A percentile compares a stretch with the other conserved stretches of the same genome.
phyloP scores from a whole-genome alignment of 1,140 invertebrate species.

The Meloidogyne chitwoodi region DNA sequence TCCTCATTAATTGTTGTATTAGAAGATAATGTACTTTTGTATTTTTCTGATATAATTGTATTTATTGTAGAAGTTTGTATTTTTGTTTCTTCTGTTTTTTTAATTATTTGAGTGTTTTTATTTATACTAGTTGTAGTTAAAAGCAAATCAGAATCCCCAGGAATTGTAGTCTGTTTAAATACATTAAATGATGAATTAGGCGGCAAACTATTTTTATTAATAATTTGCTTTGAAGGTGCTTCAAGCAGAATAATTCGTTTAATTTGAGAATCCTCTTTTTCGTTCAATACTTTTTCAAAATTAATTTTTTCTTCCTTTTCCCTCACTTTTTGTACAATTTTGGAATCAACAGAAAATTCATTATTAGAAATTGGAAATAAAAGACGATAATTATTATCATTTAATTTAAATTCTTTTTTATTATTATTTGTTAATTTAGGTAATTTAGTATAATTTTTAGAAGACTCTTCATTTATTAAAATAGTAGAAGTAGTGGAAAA shows the following conservation, averaged over 20 bases:
- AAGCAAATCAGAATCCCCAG: no score
- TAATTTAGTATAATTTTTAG: no score
- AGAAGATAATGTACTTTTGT: background rate
- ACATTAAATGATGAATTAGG: no score
- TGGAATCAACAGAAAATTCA: background rate
- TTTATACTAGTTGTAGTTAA: background rate
- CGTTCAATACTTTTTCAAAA: background rate
- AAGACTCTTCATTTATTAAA: no score
- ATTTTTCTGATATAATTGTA: background rate
- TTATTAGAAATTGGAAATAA: background rate
- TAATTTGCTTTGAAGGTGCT: background rate
- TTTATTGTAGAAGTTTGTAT: background rate
- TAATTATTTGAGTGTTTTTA: background rate
- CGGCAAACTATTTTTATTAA: no score
- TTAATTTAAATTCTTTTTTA: background rate
- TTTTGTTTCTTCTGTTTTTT: background rate
- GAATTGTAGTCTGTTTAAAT: no score
- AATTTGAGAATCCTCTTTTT: background rate
- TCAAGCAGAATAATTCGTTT: background rate
- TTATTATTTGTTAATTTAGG: background rate
- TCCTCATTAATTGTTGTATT: background rate
- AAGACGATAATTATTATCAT: background rate
- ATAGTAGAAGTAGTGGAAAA: no score
- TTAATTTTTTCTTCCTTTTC: background rate
- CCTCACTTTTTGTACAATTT: background rate